Conservation (phyloP, 2,888 invertebrate genomes). For the Archips xylosteana region DNA sequence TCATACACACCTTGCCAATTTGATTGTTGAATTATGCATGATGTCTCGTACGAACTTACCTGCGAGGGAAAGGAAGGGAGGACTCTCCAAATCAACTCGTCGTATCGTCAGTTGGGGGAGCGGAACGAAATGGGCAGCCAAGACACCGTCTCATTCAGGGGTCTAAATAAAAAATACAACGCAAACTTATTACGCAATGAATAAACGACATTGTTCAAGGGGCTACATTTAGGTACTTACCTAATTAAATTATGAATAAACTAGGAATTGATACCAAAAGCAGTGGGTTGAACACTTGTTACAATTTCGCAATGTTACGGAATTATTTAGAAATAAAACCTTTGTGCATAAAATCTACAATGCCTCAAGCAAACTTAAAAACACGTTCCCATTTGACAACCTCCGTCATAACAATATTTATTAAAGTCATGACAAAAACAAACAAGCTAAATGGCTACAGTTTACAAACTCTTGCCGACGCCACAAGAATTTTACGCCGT, state of each 20-base stretch:
- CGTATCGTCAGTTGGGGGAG: conserved; percentile 62
- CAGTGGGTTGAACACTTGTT: too few species aligned
- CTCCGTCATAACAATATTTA: conserved; percentile 1
- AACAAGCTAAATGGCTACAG: conserved; percentile 60
- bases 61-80: conserved; percentile 61
- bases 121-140: conserved; percentile 74
- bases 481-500: conserved; percentile 61
- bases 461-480: conserved; percentile 59
- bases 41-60: conserved; percentile 73
- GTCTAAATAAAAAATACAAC: conserved; percentile 63
- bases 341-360: neutral
- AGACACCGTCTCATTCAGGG: conserved; percentile 66
- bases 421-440: conserved; percentile 11
- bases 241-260: neutral
- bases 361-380: neutral
- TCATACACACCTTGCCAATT: conserved; percentile 80
- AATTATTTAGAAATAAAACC: conserved; percentile 1
- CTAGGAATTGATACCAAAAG: too few species aligned
- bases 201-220: conserved; percentile 26
- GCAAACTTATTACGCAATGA: conserved; percentile 59
- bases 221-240: neutral
- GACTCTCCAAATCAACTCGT: conserved; percentile 64
- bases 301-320: too few species aligned
- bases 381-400: conserved; percentile 4
- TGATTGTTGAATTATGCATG: conserved; percentile 84